phyloP scores from a whole-genome alignment of 2,113 vertebrate species.

The Tapirus terrestris region DNA sequence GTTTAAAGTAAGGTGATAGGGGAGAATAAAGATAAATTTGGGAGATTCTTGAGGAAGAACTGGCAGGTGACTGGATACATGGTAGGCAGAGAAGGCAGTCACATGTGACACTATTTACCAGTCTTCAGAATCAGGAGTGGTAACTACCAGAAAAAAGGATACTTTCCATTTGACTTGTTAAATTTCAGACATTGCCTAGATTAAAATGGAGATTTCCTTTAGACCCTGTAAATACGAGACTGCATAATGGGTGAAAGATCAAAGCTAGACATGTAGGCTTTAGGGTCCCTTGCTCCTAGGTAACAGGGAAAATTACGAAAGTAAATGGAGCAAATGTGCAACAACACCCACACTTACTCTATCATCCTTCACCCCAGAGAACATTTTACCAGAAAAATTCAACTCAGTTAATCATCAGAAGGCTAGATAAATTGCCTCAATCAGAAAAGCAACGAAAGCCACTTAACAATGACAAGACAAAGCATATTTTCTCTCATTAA shows the following conservation, averaged over 20 bases:
- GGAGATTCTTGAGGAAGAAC: neutral
- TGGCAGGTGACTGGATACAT: neutral
- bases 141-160: neutral
- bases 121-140: neutral
- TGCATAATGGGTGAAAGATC: neutral
- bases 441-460: neutral
- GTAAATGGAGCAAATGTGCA: neutral
- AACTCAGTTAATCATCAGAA: neutral
- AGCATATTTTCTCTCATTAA: slow-evolving; percentile 3
- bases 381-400: neutral
- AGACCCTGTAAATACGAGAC: neutral
- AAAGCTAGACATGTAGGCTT: neutral
- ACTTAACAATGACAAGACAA: neutral
- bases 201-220: neutral
- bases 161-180: neutral
- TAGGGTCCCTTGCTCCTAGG: neutral
- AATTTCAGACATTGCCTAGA: neutral
- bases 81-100: neutral
- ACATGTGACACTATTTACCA: neutral
- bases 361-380: neutral
- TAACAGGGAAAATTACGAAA: neutral
- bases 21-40: neutral
- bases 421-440: neutral
- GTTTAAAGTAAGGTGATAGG: neutral
- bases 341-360: neutral